These are phyloP conservation scores for Odocoileus virginianus DNA, from an alignment of 2,113 vertebrate genomes.

Conservation along the genomic window DNA sequence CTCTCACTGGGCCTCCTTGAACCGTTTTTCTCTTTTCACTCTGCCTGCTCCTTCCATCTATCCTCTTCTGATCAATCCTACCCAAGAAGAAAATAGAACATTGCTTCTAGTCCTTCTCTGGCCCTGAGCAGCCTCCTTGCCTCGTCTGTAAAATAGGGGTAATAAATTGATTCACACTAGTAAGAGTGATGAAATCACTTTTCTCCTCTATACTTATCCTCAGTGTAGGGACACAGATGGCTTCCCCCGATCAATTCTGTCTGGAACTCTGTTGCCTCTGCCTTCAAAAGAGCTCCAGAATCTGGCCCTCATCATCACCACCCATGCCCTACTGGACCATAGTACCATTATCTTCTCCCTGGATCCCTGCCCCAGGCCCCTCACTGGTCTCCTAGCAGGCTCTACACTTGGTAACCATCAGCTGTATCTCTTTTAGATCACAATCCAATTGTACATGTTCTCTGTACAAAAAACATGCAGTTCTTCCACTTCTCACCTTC, in stretches of 20 bases:
- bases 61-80: not conserved
- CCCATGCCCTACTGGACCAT: not conserved
- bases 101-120: not conserved
- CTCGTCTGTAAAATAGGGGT: not conserved
- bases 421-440: not conserved
- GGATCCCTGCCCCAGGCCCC: not conserved
- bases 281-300: not conserved
- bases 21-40: not conserved
- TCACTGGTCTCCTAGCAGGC: not conserved
- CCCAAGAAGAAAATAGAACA: not conserved
- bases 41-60: not conserved
- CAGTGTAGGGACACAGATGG: not conserved
- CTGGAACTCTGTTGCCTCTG: not conserved
- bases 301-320: not conserved
- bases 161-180: not conserved
- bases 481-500: rapidly evolving
- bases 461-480: not conserved
- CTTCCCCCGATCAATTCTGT: not conserved
- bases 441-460: not conserved
- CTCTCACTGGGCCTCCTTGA: not conserved
- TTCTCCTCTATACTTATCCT: not conserved
- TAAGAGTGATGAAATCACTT: not conserved
- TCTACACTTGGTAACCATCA: not conserved
- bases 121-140: not conserved
- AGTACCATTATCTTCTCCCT: not conserved